These are phyloP conservation scores for Stegophylla sp. DNA, from an alignment of 2,888 invertebrate genomes.

Conservation along the genomic window DNA sequence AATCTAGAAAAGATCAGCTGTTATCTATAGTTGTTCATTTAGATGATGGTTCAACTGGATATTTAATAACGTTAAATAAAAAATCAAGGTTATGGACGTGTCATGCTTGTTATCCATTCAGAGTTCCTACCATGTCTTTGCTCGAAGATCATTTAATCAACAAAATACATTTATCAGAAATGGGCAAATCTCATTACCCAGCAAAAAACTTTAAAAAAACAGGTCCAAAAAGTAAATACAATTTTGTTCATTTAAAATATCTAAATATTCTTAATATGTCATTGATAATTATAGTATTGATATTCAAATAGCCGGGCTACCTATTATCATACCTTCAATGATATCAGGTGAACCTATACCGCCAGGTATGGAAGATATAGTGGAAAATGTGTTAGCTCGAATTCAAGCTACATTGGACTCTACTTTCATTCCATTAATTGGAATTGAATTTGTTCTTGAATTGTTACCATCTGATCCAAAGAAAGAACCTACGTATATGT, in stretches of 20 bases:
- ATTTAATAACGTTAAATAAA: conserved; percentile 62
- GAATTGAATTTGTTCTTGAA: conserved; percentile 82
- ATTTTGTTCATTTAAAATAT: conserved; percentile 62
- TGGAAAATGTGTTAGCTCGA: conserved; percentile 65
- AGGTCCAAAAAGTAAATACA: conserved; percentile 59
- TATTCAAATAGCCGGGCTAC: conserved; percentile 38
- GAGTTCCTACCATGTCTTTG: conserved; percentile 50
- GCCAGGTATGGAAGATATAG: conserved; percentile 75
- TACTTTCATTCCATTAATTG: conserved; percentile 64
- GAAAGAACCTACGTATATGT: conserved; percentile 76
- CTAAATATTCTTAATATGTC: conserved; percentile 58
- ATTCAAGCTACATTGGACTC: conserved; percentile 69
- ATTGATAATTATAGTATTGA: neutral
- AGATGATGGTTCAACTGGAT: conserved; percentile 63
- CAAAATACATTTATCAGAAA: conserved; percentile 64
- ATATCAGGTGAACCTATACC: conserved; percentile 74
- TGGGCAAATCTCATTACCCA: conserved; percentile 60
- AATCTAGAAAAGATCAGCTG: conserved; percentile 54
- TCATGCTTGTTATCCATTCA: conserved; percentile 62
- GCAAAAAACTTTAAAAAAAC: conserved; percentile 61
- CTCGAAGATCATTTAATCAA: conserved; percentile 64
- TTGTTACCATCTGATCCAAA: conserved; percentile 68
- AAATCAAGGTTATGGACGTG: conserved; percentile 61
- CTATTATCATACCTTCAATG: conserved; percentile 50
- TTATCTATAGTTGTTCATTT: conserved; percentile 62